Percentiles rank a stretch among this genome's conserved stretches.
These are phyloP conservation scores for Hirudo medicinalis DNA, from an alignment of 1,140 invertebrate genomes.

Conservation along the genomic window DNA sequence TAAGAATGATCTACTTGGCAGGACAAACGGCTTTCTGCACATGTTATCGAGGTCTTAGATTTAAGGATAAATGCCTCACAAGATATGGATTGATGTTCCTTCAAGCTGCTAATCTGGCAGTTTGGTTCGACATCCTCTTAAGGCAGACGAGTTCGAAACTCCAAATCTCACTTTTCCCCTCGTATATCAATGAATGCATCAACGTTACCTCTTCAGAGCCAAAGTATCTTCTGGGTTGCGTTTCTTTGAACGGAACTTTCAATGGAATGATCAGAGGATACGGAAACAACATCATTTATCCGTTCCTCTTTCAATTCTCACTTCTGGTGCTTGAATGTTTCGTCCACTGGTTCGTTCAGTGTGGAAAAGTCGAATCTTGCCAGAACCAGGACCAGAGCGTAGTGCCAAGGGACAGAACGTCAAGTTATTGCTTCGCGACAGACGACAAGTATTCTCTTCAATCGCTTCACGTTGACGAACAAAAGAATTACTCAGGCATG, in stretches of 20 bases:
- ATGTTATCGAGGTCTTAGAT: neutral
- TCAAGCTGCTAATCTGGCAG: conserved; percentile 1
- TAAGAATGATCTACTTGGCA: conserved; percentile 10
- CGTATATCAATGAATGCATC: neutral
- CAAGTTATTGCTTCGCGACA: neutral
- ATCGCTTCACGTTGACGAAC: neutral
- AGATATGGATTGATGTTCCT: conserved; percentile 10
- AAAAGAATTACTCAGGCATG: neutral
- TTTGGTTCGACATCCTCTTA: conserved; percentile 15
- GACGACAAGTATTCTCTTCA: neutral
- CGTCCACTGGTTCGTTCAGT: conserved; percentile 9
- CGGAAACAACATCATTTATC: neutral
- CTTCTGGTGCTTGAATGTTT: conserved; percentile 10
- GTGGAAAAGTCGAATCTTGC: neutral
- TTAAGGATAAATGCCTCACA: conserved; percentile 1
- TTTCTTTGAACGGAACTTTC: neutral
- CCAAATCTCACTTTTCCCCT: neutral
- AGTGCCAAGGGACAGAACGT: neutral
- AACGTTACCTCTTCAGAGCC: no score
- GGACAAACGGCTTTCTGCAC: conserved; percentile 12
- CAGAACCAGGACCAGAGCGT: neutral
- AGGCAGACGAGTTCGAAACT: neutral
- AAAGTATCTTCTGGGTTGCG: neutral
- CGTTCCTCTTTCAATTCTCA: conserved; percentile 10
- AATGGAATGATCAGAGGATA: neutral